Conservation (phyloP, 2,888 invertebrate species). For the Eulithis testata region DNA sequence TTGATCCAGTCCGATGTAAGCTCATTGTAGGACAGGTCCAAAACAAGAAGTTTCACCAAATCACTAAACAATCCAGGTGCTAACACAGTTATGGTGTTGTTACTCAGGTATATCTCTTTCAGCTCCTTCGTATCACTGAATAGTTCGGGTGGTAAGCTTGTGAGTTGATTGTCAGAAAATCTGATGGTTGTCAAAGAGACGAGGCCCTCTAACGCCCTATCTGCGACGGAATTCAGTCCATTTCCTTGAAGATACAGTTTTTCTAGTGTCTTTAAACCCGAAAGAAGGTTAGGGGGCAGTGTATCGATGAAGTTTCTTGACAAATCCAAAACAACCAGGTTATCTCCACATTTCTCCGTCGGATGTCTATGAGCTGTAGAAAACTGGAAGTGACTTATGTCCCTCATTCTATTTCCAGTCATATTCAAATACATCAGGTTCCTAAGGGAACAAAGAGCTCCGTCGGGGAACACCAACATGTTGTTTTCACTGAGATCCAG, state of each 20-base stretch:
- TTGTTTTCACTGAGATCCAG: slow-evolving; percentile 92
- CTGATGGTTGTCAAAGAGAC: slow-evolving; percentile 89
- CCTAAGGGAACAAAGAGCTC: slow-evolving; percentile 89
- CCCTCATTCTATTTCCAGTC: slow-evolving; percentile 91
- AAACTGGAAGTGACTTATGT: slow-evolving; percentile 89
- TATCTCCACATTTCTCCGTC: slow-evolving; percentile 88
- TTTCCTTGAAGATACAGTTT: slow-evolving; percentile 91
- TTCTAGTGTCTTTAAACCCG: slow-evolving; percentile 88
- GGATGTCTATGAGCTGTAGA: slow-evolving; percentile 84
- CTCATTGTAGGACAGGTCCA: slow-evolving; percentile 92
- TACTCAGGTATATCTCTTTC: slow-evolving; percentile 92
- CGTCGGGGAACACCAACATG: slow-evolving; percentile 91
- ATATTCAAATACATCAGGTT: slow-evolving; percentile 91
- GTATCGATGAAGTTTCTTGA: slow-evolving; percentile 92
- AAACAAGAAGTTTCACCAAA: slow-evolving; percentile 88
- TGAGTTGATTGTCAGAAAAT: slow-evolving; percentile 92
- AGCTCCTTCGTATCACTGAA: slow-evolving; percentile 91
- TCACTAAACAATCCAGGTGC: slow-evolving; percentile 92
- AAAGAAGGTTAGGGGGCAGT: slow-evolving; percentile 88
- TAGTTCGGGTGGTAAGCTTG: slow-evolving; percentile 91
- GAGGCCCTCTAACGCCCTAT: slow-evolving; percentile 91
- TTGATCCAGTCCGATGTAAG: slow-evolving; percentile 93
- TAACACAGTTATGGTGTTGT: slow-evolving; percentile 92
- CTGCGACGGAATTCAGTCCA: slow-evolving; percentile 89
- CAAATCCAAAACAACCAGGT: slow-evolving; percentile 88